Evolutionary conservation across 2,797 vertebrate species (phyloP).

Genomic region (Chaunax sp.): DNA sequence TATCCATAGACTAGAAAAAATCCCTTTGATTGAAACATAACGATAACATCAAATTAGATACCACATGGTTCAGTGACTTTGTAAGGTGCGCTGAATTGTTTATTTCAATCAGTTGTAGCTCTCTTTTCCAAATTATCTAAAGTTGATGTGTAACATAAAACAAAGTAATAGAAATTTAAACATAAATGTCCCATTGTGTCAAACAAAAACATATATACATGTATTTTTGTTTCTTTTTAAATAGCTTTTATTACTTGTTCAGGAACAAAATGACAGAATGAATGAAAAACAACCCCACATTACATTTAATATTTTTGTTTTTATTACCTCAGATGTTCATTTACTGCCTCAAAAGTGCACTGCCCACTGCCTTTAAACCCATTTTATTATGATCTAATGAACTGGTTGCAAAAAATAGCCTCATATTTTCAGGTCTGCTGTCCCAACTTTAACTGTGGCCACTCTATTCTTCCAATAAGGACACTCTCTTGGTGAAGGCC

Average conservation of each 20-base stretch:
- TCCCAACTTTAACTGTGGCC: slow-evolving; percentile 66
- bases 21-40: slow-evolving; percentile 4
- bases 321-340: too few species aligned
- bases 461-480: too few species aligned
- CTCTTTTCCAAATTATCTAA: background rate
- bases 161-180: background rate
- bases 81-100: background rate
- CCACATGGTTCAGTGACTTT: background rate
- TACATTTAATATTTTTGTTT: too few species aligned
- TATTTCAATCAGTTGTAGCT: slow-evolving; percentile 4
- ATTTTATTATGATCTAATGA: too few species aligned
- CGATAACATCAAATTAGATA: slow-evolving; percentile 9
- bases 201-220: background rate
- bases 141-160: background rate
- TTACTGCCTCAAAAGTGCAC: too few species aligned
- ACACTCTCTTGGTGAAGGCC: slow-evolving; percentile 77
- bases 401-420: too few species aligned
- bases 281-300: too few species aligned
- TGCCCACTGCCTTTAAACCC: too few species aligned
- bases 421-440: slow-evolving; percentile 1
- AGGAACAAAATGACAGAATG: too few species aligned
- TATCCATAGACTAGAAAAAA: background rate
- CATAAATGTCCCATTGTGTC: too few species aligned
- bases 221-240: too few species aligned
- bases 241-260: too few species aligned